phyloP scores from a whole-genome alignment of 2,113 vertebrate species.

The Solea senegalensis region DNA sequence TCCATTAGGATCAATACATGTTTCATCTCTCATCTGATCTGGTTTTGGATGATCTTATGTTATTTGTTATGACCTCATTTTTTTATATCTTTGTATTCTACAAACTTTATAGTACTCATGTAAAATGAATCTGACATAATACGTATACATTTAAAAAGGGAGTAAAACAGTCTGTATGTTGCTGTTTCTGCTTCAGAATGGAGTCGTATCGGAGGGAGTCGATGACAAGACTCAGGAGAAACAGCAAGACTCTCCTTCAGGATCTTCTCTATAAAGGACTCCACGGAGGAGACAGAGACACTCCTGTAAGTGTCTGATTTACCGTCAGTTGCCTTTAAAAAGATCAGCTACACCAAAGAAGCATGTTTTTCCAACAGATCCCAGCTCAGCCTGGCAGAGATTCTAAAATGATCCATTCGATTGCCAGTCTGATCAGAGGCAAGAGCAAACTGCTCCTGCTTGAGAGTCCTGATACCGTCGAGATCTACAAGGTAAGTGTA shows the following conservation, averaged over 20 bases:
- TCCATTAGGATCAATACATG: no score
- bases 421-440: slow-evolving; percentile 70
- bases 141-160: no score
- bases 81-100: no score
- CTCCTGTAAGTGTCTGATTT: slow-evolving; percentile 54
- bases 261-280: slow-evolving; percentile 56
- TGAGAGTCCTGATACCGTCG: slow-evolving; percentile 69
- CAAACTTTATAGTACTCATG: no score
- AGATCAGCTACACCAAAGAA: no score
- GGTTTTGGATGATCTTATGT: no score
- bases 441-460: slow-evolving; percentile 73
- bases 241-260: slow-evolving; percentile 66
- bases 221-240: slow-evolving; percentile 59
- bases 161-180: neutral
- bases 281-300: slow-evolving; percentile 54
- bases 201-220: slow-evolving; percentile 48
- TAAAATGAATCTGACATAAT: no score
- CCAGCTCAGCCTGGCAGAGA: slow-evolving; percentile 50
- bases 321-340: neutral
- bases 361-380: slow-evolving; percentile 41
- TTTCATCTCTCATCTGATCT: no score
- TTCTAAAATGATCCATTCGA: slow-evolving; percentile 63
- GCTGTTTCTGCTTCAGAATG: slow-evolving; percentile 35
- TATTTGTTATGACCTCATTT: no score
- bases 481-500: slow-evolving; percentile 72